Base-by-base conservation (phyloP, 1,140 invertebrate species). In the Mycetomoellerius zeteki region DNA sequence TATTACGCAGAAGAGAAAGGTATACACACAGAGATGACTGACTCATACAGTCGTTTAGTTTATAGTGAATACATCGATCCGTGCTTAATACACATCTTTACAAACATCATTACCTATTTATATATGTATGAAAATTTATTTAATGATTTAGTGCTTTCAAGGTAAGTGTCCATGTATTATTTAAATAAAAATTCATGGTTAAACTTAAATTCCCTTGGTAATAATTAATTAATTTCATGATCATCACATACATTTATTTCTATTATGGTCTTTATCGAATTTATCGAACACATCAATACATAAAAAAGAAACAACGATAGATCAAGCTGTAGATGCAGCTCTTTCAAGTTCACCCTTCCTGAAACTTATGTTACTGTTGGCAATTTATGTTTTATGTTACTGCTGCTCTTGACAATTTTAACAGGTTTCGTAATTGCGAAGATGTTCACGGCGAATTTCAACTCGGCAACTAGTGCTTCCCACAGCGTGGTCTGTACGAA, bases 401-500 rank as follows among this genome's bases (percentile, higher is more conserved):
- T n/a, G 14, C 86, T 91, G 75, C 90, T 94, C 77, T 93, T 93
- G 21, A 7, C 0, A 37, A 93, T 92, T 91, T 94, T 94, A 1
- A 97, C 96, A 0, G 96, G 96, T 90, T 97, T 97, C 43, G 96
- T 96, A 14, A 95, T 95, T 47, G 96, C 94, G 95, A 96, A 96
- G 87, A 97, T 96, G 82, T 97, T 96, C 47, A 97, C 86, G 0
- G 96, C 95, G 89, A 97, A 97, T 76, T 94, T 95, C 0, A 97
- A 80, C 91, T 97, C 97, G 0, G 96, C 96, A 88, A 96, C 95
- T 27, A 97, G 93, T 3, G 97, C 97, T 90, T 97, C 96, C 85
- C 94, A 94, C 7, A 96, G 95, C 1, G 96, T 96, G 88, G 97
- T 96, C 97, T 97, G 91, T 6, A 93, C 91, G 5, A 82, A 88